Evolutionary conservation across 2,888 invertebrate genomes (phyloP), one percentile per base, ranked within the genome.

Genomic region (Leptinotarsa peninsularis): DNA sequence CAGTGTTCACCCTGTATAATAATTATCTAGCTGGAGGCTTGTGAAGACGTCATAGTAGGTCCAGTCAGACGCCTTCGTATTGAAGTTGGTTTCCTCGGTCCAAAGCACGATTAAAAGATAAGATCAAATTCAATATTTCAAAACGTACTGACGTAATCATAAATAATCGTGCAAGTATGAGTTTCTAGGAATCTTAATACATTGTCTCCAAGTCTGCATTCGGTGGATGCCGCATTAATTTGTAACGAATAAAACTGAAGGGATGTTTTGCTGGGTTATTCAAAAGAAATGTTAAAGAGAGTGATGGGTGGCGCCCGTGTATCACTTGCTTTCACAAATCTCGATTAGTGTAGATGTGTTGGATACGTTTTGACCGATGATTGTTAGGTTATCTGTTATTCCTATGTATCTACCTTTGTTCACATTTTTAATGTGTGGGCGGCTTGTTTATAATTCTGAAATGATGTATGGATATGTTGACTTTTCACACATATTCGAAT

Each of bases 121-220:
- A 83, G 83, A 85, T 86, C 85, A 81, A 77, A 81, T 84, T 82
- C 84, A 83, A 85, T 86, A 85, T 85, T 85, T 85, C 83, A 85
- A 82, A 81, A 81, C 80, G 81, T 78, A 81, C 76, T 77, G 80
- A 83, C 81, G 77, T 77, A 84, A 83, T 77, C 83, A 84, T 86
- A 85, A 86, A 85, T 86, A 85, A 85, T 84, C 83, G 80, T 79
- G 81, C 80, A 78, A 83, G 83, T 84, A 84, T 83, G 82, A 83
- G 83, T 84, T 85, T 85, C 84, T 82, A 81, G 83, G 86, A 86
- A 86, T 84, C 84, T 85, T 83, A 85, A 86, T 85, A 84, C 84
- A 83, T 83, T 82, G 83, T 84, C 79, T 71, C 56, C 66, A 54
- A 74, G 67, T 67, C 68, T 63, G 63, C 43, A 63, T 63, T 63